Percentiles rank a stretch among this genome's conserved stretches.
These are phyloP conservation scores for Laticauda laticaudata DNA, from an alignment of 2,113 vertebrate genomes.

Conservation along the genomic window DNA sequence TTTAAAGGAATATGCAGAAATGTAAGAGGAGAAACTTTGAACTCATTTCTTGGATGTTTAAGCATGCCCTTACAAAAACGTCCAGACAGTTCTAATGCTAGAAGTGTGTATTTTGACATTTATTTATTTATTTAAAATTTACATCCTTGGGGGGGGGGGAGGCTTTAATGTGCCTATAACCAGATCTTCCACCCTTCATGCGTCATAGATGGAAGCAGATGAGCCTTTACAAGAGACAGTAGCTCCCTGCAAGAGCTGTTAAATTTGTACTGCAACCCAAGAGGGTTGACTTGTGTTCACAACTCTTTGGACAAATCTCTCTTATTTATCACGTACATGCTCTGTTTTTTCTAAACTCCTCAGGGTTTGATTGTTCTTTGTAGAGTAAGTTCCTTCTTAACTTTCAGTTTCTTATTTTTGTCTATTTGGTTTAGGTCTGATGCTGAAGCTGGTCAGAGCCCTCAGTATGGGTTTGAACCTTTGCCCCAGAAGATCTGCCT, in stretches of 20 bases:
- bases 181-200: too few relatives aligned
- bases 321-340: background rate
- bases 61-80: background rate
- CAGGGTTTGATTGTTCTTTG: background rate
- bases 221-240: background rate
- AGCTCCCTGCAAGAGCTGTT: too few relatives aligned
- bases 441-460: slow-evolving; percentile 68
- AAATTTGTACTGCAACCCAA: background rate
- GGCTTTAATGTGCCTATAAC: background rate
- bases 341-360: background rate
- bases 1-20: background rate
- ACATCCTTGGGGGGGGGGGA: background rate
- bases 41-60: background rate
- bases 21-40: background rate
- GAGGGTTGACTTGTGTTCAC: background rate
- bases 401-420: background rate
- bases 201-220: too few relatives aligned
- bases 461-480: slow-evolving; percentile 77
- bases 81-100: background rate
- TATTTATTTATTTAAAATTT: background rate
- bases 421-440: slow-evolving; percentile 68
- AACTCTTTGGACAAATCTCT: background rate
- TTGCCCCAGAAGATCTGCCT: slow-evolving; percentile 89
- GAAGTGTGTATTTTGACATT: background rate
- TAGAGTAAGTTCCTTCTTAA: background rate